Evolutionary conservation across 2,113 vertebrate genomes (phyloP), one percentile per base, ranked within the genome.

Genomic region (Pelvicachromis taeniatus): DNA sequence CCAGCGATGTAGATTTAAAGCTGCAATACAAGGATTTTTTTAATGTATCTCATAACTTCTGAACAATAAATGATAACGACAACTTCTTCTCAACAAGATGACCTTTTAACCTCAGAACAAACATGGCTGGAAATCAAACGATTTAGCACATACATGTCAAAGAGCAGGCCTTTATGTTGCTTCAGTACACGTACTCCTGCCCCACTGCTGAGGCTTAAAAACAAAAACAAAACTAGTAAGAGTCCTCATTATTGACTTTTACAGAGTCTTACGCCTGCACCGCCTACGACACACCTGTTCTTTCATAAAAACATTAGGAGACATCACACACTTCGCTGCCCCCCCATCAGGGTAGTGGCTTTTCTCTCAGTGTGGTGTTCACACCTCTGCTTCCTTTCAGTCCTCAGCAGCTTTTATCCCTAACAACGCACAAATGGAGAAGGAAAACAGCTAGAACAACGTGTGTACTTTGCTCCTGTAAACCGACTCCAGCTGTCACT

Each of bases 361-460:
- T 88, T 78, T 82, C 40, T 86, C 92, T 87, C 89, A 55, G 84
- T 52, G 45, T 84, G 90, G 12, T 1, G 81, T 84, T 96, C 87
- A 90, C 96, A 93, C 96, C 93, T 96, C 88, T 17, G 90, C 93
- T 96, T 96, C 96, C 96, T 90, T 89, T 95, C 81, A 6, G 79
- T n/a, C 42, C 78, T 48, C 70, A 9, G 77, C 63, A 12, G 58
- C 91, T 95, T 96, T 94, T 79, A 95, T 92, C 81, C 33, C 17
- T 88, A 31, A 52, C 59, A 84, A 59, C 79, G 85, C 83, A 91
- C 93, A 94, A 90, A 95, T 93, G 91, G 91, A 85, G 87, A 93
- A 93, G 80, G 83, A 91, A 95, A 96, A 96, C 95, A 94, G 94
- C 95, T 95, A 96, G 19, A 95, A 95, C 92, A 96, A 95, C 94